Evolutionary conservation across 2,797 vertebrate species (phyloP), one percentile per base, ranked within the genome.

Genomic region (Enteromius trimaculatus): DNA sequence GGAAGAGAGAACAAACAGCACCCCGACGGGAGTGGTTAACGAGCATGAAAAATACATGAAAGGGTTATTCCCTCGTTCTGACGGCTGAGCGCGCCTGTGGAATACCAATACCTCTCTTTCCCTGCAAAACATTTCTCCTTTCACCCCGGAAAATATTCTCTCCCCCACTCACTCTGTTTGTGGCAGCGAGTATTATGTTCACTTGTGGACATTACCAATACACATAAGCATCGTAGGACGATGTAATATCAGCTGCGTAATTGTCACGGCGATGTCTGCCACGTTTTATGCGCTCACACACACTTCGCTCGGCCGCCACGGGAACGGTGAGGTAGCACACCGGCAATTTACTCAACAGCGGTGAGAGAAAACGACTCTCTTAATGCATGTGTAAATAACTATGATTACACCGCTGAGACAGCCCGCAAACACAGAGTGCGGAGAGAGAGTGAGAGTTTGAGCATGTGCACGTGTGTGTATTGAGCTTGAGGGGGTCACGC

Each of bases 341-440:
- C 70, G 69, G 88, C 84, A 88, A 89, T 84, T 86, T 84, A 74
- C 64, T 88, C 80, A 71, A 72, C 62, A 76, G 69, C 47, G 68
- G 47, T n/a, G 64, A 70, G 81, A 72, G 84, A 90, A 91, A 88
- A 91, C 89, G 82, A 90, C 88, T 88, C 83, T 89, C 84, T 90
- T 91, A 92, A 93, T 93, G 90, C 81, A 72, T 88, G 88, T 84
- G 86, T 85, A 93, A 94, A 94, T 94, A 51, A 93, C 91, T 91
- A 86, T 93, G 92, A 95, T 94, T 94, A 90, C 81, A 31, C 88
- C 17, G 1, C 66, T 55, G 84, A 77, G 79, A 84, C 53, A 79
- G 79, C 82, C 29, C 13, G 39, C 72, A 69, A 76, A 65, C 71
- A 60, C 66, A 0, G 34, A 69, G 72, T 74, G 51, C 7, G 2